Evolutionary conservation across 2,888 invertebrate genomes (phyloP).

Genomic region (Nephrotoma flavescens): DNA sequence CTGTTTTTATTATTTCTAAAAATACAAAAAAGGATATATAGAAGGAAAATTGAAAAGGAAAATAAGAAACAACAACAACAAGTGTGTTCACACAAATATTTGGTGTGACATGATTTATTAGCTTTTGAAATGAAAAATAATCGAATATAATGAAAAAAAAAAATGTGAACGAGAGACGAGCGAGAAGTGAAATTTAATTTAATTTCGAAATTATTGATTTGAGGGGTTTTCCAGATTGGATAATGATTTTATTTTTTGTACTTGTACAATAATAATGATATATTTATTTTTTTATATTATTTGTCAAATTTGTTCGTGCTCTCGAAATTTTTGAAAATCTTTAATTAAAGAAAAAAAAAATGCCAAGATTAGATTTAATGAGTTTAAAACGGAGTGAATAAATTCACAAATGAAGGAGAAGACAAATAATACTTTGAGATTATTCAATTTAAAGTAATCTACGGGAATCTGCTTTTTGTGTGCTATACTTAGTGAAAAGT

Average conservation of each 20-base stretch:
- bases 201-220: not conserved
- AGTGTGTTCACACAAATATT: not conserved
- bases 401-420: not conserved
- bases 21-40: not conserved
- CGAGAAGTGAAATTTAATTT: not conserved
- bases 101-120: not conserved
- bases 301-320: not conserved
- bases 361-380: not conserved
- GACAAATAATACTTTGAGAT: not conserved
- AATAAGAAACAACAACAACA: not conserved
- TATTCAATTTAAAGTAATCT: not conserved
- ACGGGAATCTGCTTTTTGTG: not conserved
- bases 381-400: not conserved
- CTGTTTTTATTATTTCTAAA: not conserved
- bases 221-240: not conserved
- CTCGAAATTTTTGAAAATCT: not conserved
- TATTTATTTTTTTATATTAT: not conserved
- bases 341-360: not conserved
- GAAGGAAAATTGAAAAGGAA: not conserved
- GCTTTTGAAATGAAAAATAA: not conserved
- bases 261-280: not conserved
- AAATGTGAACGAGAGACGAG: not conserved
- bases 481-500: not conserved
- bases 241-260: not conserved
- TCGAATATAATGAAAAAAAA: not conserved